Conservation (phyloP, 1,140 invertebrate genomes). For the Yoshiicerus persimilis region DNA sequence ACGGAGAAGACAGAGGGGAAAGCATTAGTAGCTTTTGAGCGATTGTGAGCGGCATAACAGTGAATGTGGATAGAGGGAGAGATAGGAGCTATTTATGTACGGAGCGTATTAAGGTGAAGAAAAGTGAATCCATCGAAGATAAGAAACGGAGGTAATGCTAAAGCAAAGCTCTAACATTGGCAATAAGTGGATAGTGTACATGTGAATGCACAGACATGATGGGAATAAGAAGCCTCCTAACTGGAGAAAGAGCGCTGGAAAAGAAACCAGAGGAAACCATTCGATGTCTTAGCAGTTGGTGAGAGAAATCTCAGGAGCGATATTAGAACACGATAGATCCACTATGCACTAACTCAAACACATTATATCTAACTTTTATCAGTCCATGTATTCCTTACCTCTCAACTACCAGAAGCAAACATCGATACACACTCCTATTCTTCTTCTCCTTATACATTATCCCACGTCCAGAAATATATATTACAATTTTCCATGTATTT, state of each 20-base stretch:
- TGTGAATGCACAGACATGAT: constrained; percentile 15
- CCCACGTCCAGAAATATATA: too few species aligned
- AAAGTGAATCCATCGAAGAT: neutral
- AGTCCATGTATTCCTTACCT: too few species aligned
- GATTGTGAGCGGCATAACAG: neutral
- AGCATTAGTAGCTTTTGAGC: neutral
- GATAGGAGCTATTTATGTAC: neutral
- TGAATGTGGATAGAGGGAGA: neutral
- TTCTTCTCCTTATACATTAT: too few species aligned
- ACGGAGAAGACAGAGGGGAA: neutral
- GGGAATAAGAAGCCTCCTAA: constrained; percentile 1
- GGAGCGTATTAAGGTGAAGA: neutral
- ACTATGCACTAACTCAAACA: neutral
- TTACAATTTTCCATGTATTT: too few species aligned
- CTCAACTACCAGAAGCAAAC: too few species aligned
- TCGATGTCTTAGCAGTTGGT: neutral
- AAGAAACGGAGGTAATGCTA: too few species aligned
- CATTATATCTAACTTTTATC: neutral
- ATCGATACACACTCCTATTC: too few species aligned
- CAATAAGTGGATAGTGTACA: neutral
- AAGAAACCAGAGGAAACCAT: neutral
- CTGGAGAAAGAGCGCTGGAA: neutral
- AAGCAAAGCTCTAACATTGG: neutral
- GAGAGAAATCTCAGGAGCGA: constrained; percentile 28
- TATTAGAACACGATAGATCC: neutral